phyloP scores from a whole-genome alignment of 2,113 vertebrate species.

The Regulus satrapa region DNA sequence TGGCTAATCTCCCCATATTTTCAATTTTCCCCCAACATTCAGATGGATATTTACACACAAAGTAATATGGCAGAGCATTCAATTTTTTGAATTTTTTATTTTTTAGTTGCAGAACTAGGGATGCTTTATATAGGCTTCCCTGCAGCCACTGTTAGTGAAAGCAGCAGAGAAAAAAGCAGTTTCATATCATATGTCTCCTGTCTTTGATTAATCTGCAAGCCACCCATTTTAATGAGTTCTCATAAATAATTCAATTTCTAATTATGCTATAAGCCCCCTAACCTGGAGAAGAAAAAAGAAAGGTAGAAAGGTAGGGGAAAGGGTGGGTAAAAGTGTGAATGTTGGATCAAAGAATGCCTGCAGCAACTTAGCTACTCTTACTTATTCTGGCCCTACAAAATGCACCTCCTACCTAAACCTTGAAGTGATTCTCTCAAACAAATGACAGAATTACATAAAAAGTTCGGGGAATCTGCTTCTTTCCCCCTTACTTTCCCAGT shows the following conservation, averaged over 20 bases:
- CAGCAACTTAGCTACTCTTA: constrained; percentile 30
- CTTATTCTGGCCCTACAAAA: neutral
- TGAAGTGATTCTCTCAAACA: neutral
- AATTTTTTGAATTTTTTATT: no score
- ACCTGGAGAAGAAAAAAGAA: constrained; percentile 66
- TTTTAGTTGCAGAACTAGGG: neutral
- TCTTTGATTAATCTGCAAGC: constrained; percentile 75
- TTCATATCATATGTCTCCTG: constrained; percentile 47
- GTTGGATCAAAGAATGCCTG: constrained; percentile 38
- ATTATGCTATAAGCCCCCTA: constrained; percentile 77
- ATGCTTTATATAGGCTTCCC: constrained; percentile 13
- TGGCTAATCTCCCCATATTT: constrained; percentile 35
- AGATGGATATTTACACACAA: neutral
- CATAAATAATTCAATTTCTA: constrained; percentile 92
- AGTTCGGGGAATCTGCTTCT: neutral
- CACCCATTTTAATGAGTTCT: constrained; percentile 73
- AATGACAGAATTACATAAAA: neutral
- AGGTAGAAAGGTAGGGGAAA: neutral
- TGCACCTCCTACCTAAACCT: constrained; percentile 17
- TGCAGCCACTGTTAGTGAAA: neutral
- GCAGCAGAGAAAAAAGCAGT: constrained; percentile 57
- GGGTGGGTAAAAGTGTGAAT: neutral
- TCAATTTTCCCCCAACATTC: neutral
- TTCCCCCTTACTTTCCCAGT: neutral
- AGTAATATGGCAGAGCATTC: neutral